Evolutionary conservation across 2,113 vertebrate species (phyloP).

Genomic region (Eurystomus gularis): DNA sequence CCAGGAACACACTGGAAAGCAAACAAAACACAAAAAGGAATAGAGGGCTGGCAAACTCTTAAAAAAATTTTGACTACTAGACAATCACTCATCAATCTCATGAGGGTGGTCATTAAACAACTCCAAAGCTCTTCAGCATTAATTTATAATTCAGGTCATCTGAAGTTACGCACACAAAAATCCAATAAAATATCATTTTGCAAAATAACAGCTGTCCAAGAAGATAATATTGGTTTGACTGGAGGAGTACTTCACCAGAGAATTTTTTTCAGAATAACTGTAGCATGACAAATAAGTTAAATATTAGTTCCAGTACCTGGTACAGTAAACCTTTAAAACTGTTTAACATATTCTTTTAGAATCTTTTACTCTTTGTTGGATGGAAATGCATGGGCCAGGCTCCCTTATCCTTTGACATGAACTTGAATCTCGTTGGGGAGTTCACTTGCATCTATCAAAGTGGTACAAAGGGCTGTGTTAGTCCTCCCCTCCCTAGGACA

Average conservation of each 20-base stretch:
- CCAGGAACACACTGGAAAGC: background rate
- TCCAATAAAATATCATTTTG: background rate
- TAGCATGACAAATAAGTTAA: background rate
- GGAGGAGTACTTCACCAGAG: background rate
- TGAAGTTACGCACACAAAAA: background rate
- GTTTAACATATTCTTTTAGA: background rate
- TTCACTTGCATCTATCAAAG: background rate
- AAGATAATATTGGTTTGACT: background rate
- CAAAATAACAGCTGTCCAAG: background rate
- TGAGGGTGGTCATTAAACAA: background rate
- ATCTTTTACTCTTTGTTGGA: background rate
- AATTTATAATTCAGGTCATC: background rate
- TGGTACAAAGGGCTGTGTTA: background rate
- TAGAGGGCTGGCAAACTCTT: background rate
- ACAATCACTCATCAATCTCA: background rate
- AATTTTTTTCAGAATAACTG: background rate
- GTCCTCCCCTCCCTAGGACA: background rate
- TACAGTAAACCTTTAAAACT: background rate
- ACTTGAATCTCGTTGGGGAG: background rate
- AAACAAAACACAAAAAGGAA: background rate
- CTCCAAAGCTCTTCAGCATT: background rate
- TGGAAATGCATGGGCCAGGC: accelerated
- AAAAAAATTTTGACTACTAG: background rate
- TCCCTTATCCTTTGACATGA: background rate
- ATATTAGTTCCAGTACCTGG: background rate